Evolutionary conservation across 2,888 invertebrate genomes (phyloP), one percentile per base, ranked within the genome.

Genomic region (Pyrocoelia pectoralis): DNA sequence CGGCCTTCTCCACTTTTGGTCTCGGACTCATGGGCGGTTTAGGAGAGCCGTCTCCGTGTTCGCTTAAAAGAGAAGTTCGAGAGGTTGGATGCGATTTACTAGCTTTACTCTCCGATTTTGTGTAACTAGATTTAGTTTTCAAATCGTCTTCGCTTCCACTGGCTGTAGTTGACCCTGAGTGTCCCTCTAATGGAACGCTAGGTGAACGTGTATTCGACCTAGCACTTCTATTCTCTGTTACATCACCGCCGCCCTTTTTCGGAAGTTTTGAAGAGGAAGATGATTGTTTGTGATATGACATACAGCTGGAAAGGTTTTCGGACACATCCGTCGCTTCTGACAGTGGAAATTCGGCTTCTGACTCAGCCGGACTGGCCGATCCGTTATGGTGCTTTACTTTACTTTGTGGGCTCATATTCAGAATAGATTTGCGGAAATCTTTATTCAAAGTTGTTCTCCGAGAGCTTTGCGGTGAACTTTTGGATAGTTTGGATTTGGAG

Each of bases 341-440:
- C 81, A 64, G 84, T 83, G 82, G 68, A 82, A 81, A 72, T 82
- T 81, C 76, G 9, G 72, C 73, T 67, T 82, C 82, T 1, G 81
- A 82, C 50, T 82, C 82, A 0, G 79, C 80, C 0, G 84, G 83
- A 72, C 83, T 84, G 12, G 78, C 82, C 1, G 85, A 84, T 50
- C 80, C 74, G 67, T 83, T 85, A 48, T 84, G 73, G 59, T 79
- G 77, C 6, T 80, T 57, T 10, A 12, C 1, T 65, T 74, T 77
- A 14, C 76, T 77, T 24, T 82, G 81, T 2, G 83, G 82, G 46
- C 83, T 85, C 81, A 90, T 89, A 78, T 91, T 92, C 10, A 91
- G 77, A 0, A 88, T 87, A 0, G 91, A 91, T 77, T 92, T 91
- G 29, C 91, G 83, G 70, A 89, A 90, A 76, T 90, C 90, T 79